phyloP scores from a whole-genome alignment of 2,113 vertebrate genomes.

The Chinchilla lanigera region DNA sequence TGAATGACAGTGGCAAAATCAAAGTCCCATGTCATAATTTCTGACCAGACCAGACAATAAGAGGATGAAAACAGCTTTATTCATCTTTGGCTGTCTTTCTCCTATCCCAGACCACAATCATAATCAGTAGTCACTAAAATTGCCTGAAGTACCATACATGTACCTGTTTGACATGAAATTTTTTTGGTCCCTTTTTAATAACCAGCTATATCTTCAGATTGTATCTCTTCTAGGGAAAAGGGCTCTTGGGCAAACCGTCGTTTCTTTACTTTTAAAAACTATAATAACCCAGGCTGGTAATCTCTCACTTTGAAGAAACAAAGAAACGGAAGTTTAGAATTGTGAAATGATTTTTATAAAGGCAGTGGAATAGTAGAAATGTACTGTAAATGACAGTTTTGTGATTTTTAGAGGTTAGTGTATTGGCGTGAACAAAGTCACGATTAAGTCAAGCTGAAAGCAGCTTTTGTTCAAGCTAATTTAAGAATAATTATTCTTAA shows the following conservation, averaged over 20 bases:
- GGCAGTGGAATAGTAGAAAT: not conserved
- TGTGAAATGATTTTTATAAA: constrained; percentile 47
- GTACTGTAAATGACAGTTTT: not conserved
- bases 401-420: constrained; percentile 34
- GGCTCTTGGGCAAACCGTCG: constrained; percentile 16
- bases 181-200: not conserved
- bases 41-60: not conserved
- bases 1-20: not conserved
- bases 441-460: constrained; percentile 19
- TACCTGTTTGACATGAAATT: constrained; percentile 13
- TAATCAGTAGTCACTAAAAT: constrained; percentile 48
- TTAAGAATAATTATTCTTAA: constrained; percentile 27
- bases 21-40: constrained; percentile 28
- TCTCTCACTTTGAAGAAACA: constrained; percentile 52
- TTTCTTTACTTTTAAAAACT: constrained; percentile 39
- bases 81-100: constrained; percentile 39
- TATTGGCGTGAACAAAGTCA: constrained; percentile 38
- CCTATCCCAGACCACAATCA: not conserved
- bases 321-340: constrained; percentile 3
- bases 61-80: not conserved
- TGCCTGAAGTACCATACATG: not conserved
- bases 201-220: not conserved
- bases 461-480: not conserved
- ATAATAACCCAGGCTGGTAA: constrained; percentile 8
- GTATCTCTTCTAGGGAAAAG: constrained; percentile 56